Conservation (phyloP, 1,140 invertebrate genomes). For the Brachionus calyciflorus region DNA sequence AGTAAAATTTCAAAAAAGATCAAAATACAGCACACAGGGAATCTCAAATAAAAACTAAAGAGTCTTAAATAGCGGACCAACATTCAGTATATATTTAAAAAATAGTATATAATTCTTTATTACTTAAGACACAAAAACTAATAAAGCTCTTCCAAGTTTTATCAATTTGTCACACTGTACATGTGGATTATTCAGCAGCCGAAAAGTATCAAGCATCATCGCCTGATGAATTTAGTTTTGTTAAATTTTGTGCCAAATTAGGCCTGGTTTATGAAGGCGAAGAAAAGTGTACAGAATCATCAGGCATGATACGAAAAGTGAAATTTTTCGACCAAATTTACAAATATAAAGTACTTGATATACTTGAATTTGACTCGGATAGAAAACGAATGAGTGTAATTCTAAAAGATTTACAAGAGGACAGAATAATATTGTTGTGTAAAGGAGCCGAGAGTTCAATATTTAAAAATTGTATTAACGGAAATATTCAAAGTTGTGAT, state of each 20-base stretch:
- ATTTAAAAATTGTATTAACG: slow-evolving; percentile 8
- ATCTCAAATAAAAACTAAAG: no score
- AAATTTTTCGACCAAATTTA: slow-evolving; percentile 65
- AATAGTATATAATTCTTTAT: no score
- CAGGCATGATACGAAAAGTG: slow-evolving; percentile 39
- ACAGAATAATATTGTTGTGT: neutral
- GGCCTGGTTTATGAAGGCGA: slow-evolving; percentile 3
- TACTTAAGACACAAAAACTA: slow-evolving; percentile 16
- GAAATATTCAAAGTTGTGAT: neutral
- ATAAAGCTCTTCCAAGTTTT: slow-evolving; percentile 55
- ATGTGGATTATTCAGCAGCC: slow-evolving; percentile 82
- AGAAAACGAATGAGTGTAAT: slow-evolving; percentile 80
- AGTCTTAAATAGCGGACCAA: no score
- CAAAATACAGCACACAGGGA: no score
- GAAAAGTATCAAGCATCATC: slow-evolving; percentile 75
- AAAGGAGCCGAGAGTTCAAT: slow-evolving; percentile 46
- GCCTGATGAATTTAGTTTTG: slow-evolving; percentile 92
- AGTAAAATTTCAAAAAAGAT: no score
- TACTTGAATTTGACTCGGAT: slow-evolving; percentile 98
- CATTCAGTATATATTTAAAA: no score
- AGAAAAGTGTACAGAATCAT: neutral
- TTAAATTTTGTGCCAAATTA: slow-evolving; percentile 75
- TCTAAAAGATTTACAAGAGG: neutral
- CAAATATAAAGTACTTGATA: slow-evolving; percentile 84
- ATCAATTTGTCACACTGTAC: slow-evolving; percentile 90